Percentiles rank a stretch among this genome's conserved stretches.
Evolutionary conservation across 2,113 vertebrate genomes (phyloP).

Genomic region (Vulpes lagopus): DNA sequence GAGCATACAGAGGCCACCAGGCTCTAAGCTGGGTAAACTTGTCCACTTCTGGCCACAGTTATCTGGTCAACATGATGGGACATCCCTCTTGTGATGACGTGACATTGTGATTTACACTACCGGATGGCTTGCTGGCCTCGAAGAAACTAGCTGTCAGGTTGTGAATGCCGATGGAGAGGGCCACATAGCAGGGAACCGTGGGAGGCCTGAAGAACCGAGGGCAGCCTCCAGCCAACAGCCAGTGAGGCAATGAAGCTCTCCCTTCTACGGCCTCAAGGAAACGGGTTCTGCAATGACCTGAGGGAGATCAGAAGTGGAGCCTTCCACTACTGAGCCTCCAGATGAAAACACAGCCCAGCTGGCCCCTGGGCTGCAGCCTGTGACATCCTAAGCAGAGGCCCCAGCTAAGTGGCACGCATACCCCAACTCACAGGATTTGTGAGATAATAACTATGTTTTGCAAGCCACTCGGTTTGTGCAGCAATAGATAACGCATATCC

Average conservation of each 20-base stretch:
- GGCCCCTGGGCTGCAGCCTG: background rate
- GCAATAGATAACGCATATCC: background rate
- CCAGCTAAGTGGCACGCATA: background rate
- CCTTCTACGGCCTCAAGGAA: background rate
- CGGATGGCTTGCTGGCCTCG: background rate
- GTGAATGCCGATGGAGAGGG: background rate
- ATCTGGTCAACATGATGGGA: no score
- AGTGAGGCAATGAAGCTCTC: background rate
- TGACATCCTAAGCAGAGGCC: background rate
- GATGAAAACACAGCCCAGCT: background rate
- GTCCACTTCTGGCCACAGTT: background rate
- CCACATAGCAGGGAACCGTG: background rate
- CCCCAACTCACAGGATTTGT: background rate
- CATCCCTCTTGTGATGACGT: no score
- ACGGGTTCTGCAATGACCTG: background rate
- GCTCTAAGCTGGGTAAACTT: background rate
- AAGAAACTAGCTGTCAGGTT: background rate
- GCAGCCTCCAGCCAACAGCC: background rate
- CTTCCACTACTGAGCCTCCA: background rate
- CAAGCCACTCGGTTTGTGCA: background rate
- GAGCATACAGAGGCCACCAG: no score
- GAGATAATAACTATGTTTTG: background rate
- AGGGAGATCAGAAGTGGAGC: background rate
- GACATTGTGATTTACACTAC: fast-evolving
- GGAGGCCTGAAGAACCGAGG: background rate